Base-by-base conservation (phyloP, 1,140 invertebrate genomes). In the Mylabris phalerata region DNA sequence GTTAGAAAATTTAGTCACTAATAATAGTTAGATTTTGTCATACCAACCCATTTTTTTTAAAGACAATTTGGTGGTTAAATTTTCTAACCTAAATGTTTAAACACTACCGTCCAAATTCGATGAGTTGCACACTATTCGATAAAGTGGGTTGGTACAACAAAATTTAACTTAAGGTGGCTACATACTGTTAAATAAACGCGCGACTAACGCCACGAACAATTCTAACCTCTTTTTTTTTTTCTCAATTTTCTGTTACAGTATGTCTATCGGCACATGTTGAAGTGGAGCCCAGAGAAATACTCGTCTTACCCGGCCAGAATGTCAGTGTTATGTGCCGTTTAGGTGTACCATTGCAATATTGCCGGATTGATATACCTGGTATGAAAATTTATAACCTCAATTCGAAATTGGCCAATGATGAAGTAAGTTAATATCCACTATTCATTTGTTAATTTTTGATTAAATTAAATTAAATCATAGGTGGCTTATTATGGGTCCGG, bases 401-500 rank as follows among this genome's bases (percentile, higher is more conserved):
- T 52, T 61, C 50, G 46, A 44, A 57, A 56, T 55, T 64, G 1
- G 54, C 68, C 3, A 59, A 48, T 49, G 52, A 60, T 24, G 63
- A 69, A n/a, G 69, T 71, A 59, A 61, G 68, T 62, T 19, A 19
- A 19, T 19, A 19, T 19, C 1, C 1, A 19, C 19, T 1, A 19
- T 19, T 50, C 11, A 40, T 40, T 40, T 40, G 39, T 40, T 40
- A 19, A 19, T 40, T 40, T 40, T 10, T 40, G 2, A 0, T 10
- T 40, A 40, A 10, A 7, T 40, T 2, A 40, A 40, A 40, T 7
- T 10, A 1, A 40, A 40, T 40, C 39, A 11, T 51, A 70, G 66
- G 62, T 80, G 39, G 67, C 72, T 4, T 86, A 85, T 66, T 77
- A 71, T 54, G 84, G 84, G 2, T 65, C 66, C 0, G 82, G 82